A percentile compares a stretch with the other conserved stretches of the same genome.
phyloP scores from a whole-genome alignment of 2,888 invertebrate genomes.

The Bembecia ichneumoniformis region DNA sequence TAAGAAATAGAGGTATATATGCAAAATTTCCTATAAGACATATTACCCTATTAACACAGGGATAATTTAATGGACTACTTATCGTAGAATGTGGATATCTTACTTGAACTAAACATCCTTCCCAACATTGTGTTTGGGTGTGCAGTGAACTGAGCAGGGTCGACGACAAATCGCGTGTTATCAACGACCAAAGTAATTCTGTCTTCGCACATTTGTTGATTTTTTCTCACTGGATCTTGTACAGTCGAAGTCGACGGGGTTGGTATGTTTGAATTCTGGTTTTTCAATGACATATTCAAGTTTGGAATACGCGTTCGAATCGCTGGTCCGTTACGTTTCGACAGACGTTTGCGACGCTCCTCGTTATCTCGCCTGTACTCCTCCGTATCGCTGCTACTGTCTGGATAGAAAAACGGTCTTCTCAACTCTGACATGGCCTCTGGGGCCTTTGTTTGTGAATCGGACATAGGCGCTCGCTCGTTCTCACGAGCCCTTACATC shows the following conservation, averaged over 20 bases:
- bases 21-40: no score
- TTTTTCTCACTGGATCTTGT: constrained; percentile 43
- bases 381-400: constrained; percentile 89
- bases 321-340: constrained; percentile 50
- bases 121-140: constrained; percentile 99
- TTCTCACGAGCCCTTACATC: constrained; percentile 52
- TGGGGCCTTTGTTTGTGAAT: constrained; percentile 45
- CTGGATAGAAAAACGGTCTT: constrained; percentile 64
- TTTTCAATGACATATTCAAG: constrained; percentile 48
- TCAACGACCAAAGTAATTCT: constrained; percentile 96
- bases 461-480: constrained; percentile 56
- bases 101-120: constrained; percentile 95
- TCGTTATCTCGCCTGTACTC: constrained; percentile 79
- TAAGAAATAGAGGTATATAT: background rate
- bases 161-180: constrained; percentile 89
- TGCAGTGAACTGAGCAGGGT: constrained; percentile 91
- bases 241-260: constrained; percentile 49
- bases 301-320: constrained; percentile 35
- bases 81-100: constrained; percentile 11
- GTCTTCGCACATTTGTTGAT: constrained; percentile 74
- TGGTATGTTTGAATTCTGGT: constrained; percentile 37
- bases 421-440: constrained; percentile 54
- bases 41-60: constrained; percentile 1
- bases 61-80: constrained; percentile 27
- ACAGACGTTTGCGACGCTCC: constrained; percentile 76